phyloP scores from a whole-genome alignment of 2,888 invertebrate species.

The Eurytoma californica region DNA sequence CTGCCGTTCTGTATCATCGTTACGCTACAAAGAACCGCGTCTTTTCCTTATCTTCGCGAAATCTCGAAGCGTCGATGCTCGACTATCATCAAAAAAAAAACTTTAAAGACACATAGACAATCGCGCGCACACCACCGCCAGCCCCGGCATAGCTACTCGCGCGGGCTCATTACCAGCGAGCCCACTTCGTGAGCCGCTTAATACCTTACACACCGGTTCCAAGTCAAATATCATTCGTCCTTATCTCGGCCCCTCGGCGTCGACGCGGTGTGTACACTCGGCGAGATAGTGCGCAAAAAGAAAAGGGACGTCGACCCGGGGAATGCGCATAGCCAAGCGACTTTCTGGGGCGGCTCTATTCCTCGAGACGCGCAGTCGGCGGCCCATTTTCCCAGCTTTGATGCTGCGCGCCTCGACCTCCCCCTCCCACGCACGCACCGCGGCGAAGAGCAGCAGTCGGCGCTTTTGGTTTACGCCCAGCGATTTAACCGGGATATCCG shows the following conservation, averaged over 20 bases:
- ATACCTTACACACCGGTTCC: slow-evolving; percentile 21
- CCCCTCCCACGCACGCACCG: too few relatives aligned
- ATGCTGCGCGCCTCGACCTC: too few relatives aligned
- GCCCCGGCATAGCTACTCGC: background rate
- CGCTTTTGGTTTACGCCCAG: too few relatives aligned
- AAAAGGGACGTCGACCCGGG: slow-evolving; percentile 18
- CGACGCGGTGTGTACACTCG: slow-evolving; percentile 4
- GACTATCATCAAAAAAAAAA: background rate
- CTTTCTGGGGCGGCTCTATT: background rate
- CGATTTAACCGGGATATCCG: too few relatives aligned
- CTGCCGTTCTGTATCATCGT: too few relatives aligned
- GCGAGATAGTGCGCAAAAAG: slow-evolving; percentile 10
- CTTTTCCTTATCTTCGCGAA: too few relatives aligned
- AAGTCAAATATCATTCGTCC: slow-evolving; percentile 46
- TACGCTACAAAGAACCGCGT: too few relatives aligned
- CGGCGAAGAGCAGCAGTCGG: too few relatives aligned
- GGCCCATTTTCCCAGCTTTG: too few relatives aligned
- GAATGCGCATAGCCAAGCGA: background rate
- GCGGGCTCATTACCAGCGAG: slow-evolving; percentile 14
- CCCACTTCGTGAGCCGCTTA: slow-evolving; percentile 23
- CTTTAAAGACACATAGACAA: background rate
- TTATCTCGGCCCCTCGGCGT: slow-evolving; percentile 33
- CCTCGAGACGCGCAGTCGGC: too few relatives aligned
- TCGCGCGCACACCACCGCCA: background rate
- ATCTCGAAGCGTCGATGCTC: too few relatives aligned